These are phyloP conservation scores for Dufourea novaeangliae DNA, from an alignment of 1,140 invertebrate species.

Conservation along the genomic window DNA sequence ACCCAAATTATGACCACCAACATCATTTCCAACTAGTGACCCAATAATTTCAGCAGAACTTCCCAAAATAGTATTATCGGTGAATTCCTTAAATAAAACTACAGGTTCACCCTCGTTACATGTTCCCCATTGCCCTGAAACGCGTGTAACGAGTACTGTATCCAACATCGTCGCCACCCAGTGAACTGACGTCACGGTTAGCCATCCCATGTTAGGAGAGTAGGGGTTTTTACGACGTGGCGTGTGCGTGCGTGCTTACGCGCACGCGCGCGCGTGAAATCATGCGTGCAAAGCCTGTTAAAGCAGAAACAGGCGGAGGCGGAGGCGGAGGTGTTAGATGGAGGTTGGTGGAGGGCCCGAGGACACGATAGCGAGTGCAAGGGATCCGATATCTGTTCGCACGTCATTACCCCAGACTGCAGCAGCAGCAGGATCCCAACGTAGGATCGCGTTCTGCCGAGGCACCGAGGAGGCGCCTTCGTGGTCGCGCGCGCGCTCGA, in stretches of 20 bases:
- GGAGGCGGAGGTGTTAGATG: constrained; percentile 39
- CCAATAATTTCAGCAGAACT: no score
- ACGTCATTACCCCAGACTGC: constrained; percentile 80
- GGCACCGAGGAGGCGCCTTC: constrained; percentile 40
- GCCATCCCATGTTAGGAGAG: not conserved
- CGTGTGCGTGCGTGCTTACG: not conserved
- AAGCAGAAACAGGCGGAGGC: constrained; percentile 30
- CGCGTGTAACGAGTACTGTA: no score
- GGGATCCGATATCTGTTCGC: constrained; percentile 81
- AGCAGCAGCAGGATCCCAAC: constrained; percentile 67
- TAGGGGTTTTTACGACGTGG: constrained; percentile 2
- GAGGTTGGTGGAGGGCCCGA: constrained; percentile 49
- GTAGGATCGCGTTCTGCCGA: constrained; percentile 52
- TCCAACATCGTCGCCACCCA: not conserved
- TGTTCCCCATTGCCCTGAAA: no score
- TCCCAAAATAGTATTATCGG: no score
- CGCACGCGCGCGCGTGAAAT: constrained; percentile 30
- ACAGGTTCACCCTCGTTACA: no score
- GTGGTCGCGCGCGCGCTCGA: constrained; percentile 40
- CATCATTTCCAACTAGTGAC: no score
- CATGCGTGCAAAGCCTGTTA: constrained; percentile 60
- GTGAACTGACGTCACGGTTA: not conserved
- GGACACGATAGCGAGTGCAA: constrained; percentile 67
- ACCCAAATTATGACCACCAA: no score
- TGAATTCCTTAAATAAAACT: no score